These are phyloP conservation scores for Neodiprion lecontei DNA, from an alignment of 1,140 invertebrate species.

Conservation along the genomic window DNA sequence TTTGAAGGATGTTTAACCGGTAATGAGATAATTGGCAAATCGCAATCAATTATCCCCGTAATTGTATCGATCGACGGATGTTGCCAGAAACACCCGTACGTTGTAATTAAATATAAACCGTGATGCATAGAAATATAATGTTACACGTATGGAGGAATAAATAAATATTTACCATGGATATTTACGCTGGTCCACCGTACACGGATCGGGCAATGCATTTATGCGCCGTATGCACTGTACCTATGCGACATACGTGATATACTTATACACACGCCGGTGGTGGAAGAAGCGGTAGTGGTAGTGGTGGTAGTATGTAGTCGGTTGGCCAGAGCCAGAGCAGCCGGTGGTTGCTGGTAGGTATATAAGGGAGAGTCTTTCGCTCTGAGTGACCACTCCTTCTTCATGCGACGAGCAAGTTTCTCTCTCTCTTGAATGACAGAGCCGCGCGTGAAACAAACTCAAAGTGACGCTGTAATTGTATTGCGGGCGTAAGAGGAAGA, in stretches of 20 bases:
- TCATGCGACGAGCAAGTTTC: not conserved
- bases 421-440: not conserved
- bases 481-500: no score
- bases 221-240: not conserved
- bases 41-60: no score
- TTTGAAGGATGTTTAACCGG: no score
- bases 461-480: no score
- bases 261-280: slow-evolving; percentile 28
- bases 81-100: not conserved
- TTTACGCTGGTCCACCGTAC: no score
- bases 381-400: slow-evolving; percentile 12
- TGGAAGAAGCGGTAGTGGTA: slow-evolving; percentile 26
- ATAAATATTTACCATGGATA: not conserved
- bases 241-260: not conserved
- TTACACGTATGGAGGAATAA: not conserved
- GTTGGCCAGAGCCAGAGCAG: not conserved
- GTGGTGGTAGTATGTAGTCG: not conserved
- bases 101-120: not conserved
- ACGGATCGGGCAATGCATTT: not conserved
- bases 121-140: not conserved
- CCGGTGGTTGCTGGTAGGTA: slow-evolving; percentile 37
- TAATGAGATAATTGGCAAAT: no score
- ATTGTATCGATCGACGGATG: no score
- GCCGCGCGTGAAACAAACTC: no score
- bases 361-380: slow-evolving; percentile 42